These are phyloP conservation scores for Psittacara wagleri DNA, from an alignment of 2,113 vertebrate genomes.

Conservation along the genomic window DNA sequence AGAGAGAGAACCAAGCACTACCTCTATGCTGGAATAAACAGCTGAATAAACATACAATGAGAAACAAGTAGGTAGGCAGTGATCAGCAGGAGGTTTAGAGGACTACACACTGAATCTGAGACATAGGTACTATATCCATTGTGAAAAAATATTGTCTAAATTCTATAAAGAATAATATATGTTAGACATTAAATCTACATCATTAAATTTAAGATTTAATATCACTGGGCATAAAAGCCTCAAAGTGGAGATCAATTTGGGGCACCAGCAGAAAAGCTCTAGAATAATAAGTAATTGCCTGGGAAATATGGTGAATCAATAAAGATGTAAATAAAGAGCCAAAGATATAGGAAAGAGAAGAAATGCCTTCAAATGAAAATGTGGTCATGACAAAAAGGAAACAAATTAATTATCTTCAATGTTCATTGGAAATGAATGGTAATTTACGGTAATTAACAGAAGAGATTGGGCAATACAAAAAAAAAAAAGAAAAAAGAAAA, in stretches of 20 bases:
- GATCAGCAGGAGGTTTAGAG: neutral
- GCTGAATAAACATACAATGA: neutral
- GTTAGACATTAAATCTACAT: neutral
- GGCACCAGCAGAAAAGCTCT: neutral
- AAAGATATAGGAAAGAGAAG: neutral
- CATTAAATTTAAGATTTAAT: neutral
- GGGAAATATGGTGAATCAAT: accelerated
- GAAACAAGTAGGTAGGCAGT: neutral
- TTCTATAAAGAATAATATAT: neutral
- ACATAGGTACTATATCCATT: neutral
- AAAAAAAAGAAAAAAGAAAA: neutral
- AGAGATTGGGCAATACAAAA: neutral
- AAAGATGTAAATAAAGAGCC: neutral
- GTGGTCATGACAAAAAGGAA: neutral
- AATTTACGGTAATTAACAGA: neutral
- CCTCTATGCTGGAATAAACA: neutral
- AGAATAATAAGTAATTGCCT: neutral
- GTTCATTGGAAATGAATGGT: neutral
- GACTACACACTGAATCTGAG: neutral
- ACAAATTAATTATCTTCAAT: neutral
- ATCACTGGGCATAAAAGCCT: neutral
- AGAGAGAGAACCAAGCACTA: neutral
- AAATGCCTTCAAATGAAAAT: neutral
- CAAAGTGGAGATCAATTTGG: neutral
- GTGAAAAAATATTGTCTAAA: neutral